phyloP scores from a whole-genome alignment of 1,140 invertebrate species.

The Zaprionus gabonicus region DNA sequence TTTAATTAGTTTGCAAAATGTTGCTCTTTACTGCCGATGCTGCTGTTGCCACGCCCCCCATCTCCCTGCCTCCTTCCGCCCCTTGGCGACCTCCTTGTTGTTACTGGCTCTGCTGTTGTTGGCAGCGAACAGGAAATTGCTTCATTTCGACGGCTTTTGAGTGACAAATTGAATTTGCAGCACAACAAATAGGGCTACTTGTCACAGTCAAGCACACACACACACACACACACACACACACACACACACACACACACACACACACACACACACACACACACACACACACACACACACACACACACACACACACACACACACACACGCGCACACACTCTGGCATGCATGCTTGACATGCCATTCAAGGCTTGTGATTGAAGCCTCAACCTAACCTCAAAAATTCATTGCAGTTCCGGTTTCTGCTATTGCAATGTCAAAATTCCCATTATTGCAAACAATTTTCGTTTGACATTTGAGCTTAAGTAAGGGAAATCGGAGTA shows the following conservation, averaged over 20 bases:
- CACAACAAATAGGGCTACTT: conserved; percentile 76
- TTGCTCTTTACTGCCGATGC: conserved; percentile 47
- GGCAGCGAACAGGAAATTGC: conserved; percentile 66
- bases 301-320: background rate
- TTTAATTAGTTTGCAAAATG: conserved; percentile 79
- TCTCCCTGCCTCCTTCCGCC: background rate
- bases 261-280: conserved; percentile 11
- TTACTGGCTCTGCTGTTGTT: conserved; percentile 27
- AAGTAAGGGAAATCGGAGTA: background rate
- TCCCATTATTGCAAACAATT: background rate
- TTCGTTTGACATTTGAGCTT: background rate
- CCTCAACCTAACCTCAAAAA: background rate
- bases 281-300: background rate
- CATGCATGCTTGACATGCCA: conserved; percentile 12
- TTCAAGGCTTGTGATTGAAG: background rate
- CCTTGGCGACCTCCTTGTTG: background rate
- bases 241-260: background rate
- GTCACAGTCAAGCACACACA: conserved; percentile 37
- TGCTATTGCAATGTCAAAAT: background rate
- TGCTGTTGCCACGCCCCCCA: background rate
- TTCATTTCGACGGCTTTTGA: conserved; percentile 75
- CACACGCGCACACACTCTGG: background rate
- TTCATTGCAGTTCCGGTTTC: conserved; percentile 5
- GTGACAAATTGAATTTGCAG: conserved; percentile 79
- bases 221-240: no score